Evolutionary conservation across 2,113 vertebrate species (phyloP).

Genomic region (Hippoglossus stenolepis): DNA sequence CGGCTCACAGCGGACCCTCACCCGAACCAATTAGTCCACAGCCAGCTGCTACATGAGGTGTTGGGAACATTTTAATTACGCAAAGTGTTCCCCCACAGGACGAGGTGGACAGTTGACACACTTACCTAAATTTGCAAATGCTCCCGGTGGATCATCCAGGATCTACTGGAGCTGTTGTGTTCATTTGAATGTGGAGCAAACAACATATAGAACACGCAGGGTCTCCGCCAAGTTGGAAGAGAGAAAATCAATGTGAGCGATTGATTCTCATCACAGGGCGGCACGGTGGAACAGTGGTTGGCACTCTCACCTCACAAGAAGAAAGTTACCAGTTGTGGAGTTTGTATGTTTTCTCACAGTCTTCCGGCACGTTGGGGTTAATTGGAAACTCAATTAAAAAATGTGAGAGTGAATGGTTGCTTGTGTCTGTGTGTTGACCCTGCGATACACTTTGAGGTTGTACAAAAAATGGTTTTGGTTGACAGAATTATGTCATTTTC

Average conservation of each 20-base stretch:
- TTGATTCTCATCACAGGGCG: no score
- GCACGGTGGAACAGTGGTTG: no score
- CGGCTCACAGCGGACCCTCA: conserved; percentile 40
- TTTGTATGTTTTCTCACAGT: no score
- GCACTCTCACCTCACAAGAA: no score
- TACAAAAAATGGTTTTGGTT: no score
- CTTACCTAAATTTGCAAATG: conserved; percentile 25
- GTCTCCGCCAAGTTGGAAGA: not conserved
- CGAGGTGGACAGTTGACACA: conserved; percentile 43
- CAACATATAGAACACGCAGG: not conserved
- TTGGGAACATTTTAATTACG: conserved; percentile 67
- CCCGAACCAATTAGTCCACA: conserved; percentile 71
- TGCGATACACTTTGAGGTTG: no score
- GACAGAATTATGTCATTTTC: no score
- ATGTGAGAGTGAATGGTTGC: no score
- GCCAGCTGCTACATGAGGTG: conserved; percentile 69
- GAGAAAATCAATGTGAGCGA: not conserved
- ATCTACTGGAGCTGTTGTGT: conserved; percentile 17
- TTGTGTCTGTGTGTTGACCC: no score
- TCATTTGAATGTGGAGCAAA: conserved; percentile 28
- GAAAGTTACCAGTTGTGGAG: no score
- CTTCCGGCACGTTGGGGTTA: no score
- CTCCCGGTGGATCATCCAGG: conserved; percentile 31
- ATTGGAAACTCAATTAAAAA: no score
- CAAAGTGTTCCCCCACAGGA: conserved; percentile 25